Base-by-base conservation (phyloP, 2,888 invertebrate species). In the Oegoconia quadripuncta region DNA sequence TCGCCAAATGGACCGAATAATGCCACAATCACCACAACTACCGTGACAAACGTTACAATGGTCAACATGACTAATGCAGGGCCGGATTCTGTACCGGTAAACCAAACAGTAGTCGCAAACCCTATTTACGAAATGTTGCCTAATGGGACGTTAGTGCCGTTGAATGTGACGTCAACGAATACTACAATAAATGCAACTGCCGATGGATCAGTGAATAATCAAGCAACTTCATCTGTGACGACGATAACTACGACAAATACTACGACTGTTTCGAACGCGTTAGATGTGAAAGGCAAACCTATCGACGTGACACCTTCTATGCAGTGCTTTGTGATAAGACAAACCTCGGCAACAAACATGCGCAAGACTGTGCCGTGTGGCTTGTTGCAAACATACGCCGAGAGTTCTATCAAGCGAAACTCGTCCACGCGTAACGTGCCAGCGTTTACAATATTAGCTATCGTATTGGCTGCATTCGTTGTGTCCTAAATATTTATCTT, bases 231-330 rank as follows among this genome's bases (percentile, higher is more conserved):
- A 38, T 70, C 77, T 3, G 55, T 64, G 17, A 55, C 63, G 12
- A 59, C 59, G 4, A 66, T 73, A 0, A 74, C 70, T 0, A 76
- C 74, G 1, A 74, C 70, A 0, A 80, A 75, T 7, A 81, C 74
- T 15, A 80, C 81, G 0, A 79, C 78, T 12, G 63, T 77, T 7
- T 64, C 64, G 8, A 74, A 78, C 44, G 84, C 84, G n/a, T 48
- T 81, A n/a, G 78, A 81, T 25, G 81, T 81, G 28, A 84, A 83
- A 60, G 84, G 84, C 14, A 67, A 70, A 26, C 67, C 76, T 0
- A 59, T 86, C 9, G 59, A 68, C 8, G 83, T 86, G 20, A 84
- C 84, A 6, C 75, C 78, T 1, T 77, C 74, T 4, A 82, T 82
- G 83, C 51, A 74, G 52, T 86, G 84, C 42, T 84, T 69, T 48